Conservation (phyloP, 2,113 vertebrate species). For the Carlito syrichta region DNA sequence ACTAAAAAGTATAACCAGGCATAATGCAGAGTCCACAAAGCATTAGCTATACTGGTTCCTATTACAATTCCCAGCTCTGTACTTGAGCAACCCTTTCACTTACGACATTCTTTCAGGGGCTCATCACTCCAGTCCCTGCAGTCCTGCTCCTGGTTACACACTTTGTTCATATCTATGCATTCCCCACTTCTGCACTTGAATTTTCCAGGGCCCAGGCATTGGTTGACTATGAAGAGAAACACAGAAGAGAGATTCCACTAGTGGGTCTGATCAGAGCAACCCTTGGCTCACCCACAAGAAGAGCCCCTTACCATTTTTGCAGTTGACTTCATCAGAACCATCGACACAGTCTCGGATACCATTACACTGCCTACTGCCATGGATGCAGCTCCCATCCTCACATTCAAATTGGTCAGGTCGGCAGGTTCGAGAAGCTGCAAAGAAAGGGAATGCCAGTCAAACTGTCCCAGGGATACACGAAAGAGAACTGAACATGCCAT, state of each 20-base stretch:
- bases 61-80: neutral
- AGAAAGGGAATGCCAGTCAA: neutral
- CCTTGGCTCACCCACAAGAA: too few species aligned
- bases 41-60: neutral
- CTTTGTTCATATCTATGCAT: slow-evolving; percentile 94
- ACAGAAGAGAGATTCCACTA: neutral
- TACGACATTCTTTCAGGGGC: slow-evolving; percentile 95
- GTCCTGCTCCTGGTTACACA: slow-evolving; percentile 94
- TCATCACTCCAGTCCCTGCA: slow-evolving; percentile 99
- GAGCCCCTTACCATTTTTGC: slow-evolving; percentile 87
- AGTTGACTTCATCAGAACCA: slow-evolving; percentile 93
- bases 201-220: slow-evolving; percentile 93
- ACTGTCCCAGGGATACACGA: rapidly evolving
- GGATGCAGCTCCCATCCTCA: slow-evolving; percentile 93
- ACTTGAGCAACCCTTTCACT: slow-evolving; percentile 75
- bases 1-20: neutral
- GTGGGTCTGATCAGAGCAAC: neutral
- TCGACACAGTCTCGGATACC: slow-evolving; percentile 93
- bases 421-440: slow-evolving; percentile 91
- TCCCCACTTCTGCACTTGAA: slow-evolving; percentile 97
- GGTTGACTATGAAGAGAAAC: slow-evolving; percentile 84
- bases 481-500: rapidly evolving
- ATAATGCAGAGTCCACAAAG: neutral
- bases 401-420: slow-evolving; percentile 95
- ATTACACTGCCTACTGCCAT: slow-evolving; percentile 93